Evolutionary conservation across 2,888 invertebrate species (phyloP), one percentile per base, ranked within the genome.

Genomic region (Epicampocera succincta): DNA sequence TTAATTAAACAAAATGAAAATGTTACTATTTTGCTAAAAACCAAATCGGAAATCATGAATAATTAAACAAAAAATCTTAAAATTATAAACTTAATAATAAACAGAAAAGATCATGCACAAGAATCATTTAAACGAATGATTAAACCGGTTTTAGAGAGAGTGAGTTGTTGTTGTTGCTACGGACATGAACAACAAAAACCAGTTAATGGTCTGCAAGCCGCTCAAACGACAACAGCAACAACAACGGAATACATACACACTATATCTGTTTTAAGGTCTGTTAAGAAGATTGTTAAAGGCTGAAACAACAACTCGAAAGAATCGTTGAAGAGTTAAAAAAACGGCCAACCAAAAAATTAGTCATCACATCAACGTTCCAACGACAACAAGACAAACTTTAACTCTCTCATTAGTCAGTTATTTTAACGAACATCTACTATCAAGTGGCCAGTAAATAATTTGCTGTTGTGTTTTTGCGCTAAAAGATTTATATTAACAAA

Each of bases 81-180:
- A n/a, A n/a, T n/a, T n/a, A n/a, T n/a, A n/a, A 40, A n/a, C 11
- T 48, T 65, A 50, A 61, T 19, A 33, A 5, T 21, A 25, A 56
- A 13, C 19, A 58, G 1, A 58, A 71, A 44, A 40, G 42, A 17
- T 6, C 1, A 3, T 38, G 3, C 19, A 25, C 38, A 44, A 40
- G 63, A 73, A 65, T 61, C 21, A 48, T 63, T 13, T 13, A 38
- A 12, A 33, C 29, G 46, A 50, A 19, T 12, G 38, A 29, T 42
- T 19, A 75, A 80, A 80, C 78, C 74, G 56, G 74, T 82, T 73
- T 71, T 60, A 3, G 44, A 15, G 13, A 68, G 74, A 66, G 44
- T 46, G 74, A 66, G 44, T 46, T 58, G 46, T 6, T 52, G 44
- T 15, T 54, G 44, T 5, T 50, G 25, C 13, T 15, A 42, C 21